Evolutionary conservation across 2,113 vertebrate genomes (phyloP).

Genomic region (Oncorhynchus gorbuscha): DNA sequence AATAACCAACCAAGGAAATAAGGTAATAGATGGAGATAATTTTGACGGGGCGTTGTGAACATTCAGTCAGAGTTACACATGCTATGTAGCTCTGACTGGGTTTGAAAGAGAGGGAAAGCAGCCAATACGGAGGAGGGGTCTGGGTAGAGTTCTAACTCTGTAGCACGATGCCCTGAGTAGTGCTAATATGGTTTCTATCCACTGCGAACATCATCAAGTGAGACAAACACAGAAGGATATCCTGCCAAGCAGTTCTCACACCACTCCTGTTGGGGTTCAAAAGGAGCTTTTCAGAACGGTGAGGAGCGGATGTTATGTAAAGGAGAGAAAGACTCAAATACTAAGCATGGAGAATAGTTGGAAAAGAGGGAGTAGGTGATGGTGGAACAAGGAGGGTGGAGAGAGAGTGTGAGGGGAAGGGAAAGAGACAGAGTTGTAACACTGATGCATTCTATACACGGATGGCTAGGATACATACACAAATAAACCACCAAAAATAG

Average conservation of each 20-base stretch:
- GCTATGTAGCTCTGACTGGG: background rate
- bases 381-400: slow-evolving; percentile 26
- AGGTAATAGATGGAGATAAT: slow-evolving; percentile 47
- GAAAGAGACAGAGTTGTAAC: background rate
- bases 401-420: background rate
- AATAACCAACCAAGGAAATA: slow-evolving; percentile 34
- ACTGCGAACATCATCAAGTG: slow-evolving; percentile 43
- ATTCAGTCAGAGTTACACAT: slow-evolving; percentile 6
- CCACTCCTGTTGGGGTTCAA: slow-evolving; percentile 40
- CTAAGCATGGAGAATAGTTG: slow-evolving; percentile 43
- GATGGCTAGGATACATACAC: background rate
- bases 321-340: slow-evolving; percentile 33
- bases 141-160: slow-evolving; percentile 42
- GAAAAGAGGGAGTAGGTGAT: background rate
- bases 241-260: slow-evolving; percentile 47
- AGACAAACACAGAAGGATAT: slow-evolving; percentile 22
- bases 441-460: background rate
- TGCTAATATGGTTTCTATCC: slow-evolving; percentile 66
- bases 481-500: background rate
- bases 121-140: slow-evolving; percentile 24
- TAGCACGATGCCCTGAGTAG: slow-evolving; percentile 7
- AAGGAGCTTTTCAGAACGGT: slow-evolving; percentile 27
- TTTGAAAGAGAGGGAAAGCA: slow-evolving; percentile 14
- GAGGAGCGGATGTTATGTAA: slow-evolving; percentile 7
- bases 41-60: slow-evolving; percentile 43